A percentile compares a stretch with the other conserved stretches of the same genome.
Evolutionary conservation across 2,113 vertebrate species (phyloP).

Genomic region (Grammomys dolichurus): DNA sequence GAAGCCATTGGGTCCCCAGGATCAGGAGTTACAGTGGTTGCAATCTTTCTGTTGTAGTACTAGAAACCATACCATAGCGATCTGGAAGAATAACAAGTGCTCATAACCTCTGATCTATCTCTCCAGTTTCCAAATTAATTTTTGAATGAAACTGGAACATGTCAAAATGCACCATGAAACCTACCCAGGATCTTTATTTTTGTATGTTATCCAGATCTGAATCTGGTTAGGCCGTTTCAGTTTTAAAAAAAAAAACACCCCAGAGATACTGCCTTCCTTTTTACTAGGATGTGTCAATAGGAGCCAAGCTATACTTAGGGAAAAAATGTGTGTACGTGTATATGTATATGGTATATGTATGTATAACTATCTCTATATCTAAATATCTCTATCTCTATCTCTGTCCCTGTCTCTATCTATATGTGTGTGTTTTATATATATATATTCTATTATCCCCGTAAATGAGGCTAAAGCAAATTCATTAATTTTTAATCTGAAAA

Average conservation of each 20-base stretch:
- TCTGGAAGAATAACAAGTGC: neutral
- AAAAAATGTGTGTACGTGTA: neutral
- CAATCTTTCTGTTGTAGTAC: neutral
- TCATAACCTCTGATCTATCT: neutral
- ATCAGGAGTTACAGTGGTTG: neutral
- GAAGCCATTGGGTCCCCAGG: neutral
- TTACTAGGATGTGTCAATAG: slow-evolving; percentile 50
- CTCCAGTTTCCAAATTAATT: neutral
- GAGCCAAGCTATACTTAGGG: slow-evolving; percentile 62
- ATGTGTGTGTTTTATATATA: too few species aligned
- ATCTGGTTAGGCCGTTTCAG: neutral
- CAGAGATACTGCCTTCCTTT: neutral
- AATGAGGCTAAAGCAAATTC: slow-evolving; percentile 79
- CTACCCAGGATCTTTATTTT: neutral
- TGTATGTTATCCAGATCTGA: neutral
- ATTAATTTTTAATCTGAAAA: slow-evolving; percentile 87
- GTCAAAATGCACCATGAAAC: slow-evolving; percentile 5
- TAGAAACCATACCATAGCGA: neutral
- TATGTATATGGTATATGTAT: neutral
- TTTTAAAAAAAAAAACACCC: slow-evolving; percentile 13
- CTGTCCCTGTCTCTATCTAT: too few species aligned
- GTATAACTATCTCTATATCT: too few species aligned
- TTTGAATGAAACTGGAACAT: slow-evolving; percentile 33
- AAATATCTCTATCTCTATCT: too few species aligned
- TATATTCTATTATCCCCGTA: slow-evolving; percentile 67